These are phyloP conservation scores for Sebastes jordani DNA, from an alignment of 2,797 vertebrate genomes.

Conservation along the genomic window DNA sequence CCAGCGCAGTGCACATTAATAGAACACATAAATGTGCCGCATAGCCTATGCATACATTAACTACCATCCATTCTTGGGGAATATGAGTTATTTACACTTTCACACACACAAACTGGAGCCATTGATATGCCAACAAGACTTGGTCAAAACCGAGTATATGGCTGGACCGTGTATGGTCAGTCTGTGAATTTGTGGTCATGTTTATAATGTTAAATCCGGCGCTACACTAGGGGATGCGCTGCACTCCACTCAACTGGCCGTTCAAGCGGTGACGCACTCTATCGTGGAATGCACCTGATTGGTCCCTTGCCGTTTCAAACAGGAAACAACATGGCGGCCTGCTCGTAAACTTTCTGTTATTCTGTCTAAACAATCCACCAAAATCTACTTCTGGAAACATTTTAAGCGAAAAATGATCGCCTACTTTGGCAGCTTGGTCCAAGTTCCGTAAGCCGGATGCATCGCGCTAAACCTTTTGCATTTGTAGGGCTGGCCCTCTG, in stretches of 20 bases:
- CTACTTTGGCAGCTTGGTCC: neutral
- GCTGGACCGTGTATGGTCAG: too few species aligned
- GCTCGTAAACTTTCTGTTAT: too few species aligned
- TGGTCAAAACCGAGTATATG: too few species aligned
- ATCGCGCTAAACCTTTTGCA: neutral
- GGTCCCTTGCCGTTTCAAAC: neutral
- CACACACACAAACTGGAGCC: slow-evolving; percentile 1
- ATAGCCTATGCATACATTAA: neutral
- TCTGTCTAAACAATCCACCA: neutral
- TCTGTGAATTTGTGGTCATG: neutral
- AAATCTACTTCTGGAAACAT: neutral
- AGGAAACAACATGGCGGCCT: neutral
- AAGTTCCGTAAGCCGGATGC: neutral
- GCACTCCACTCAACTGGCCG: neutral
- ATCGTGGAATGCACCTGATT: neutral
- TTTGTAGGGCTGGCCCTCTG: neutral
- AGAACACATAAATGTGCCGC: neutral
- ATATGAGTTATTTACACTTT: neutral
- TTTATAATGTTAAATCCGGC: neutral
- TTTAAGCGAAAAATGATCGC: neutral
- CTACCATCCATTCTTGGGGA: neutral
- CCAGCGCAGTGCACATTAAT: neutral
- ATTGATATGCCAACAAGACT: neutral
- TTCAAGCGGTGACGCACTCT: too few species aligned
- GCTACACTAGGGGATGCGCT: neutral